Evolutionary conservation across 2,797 vertebrate genomes (phyloP), one percentile per base, ranked within the genome.

Genomic region (Novumbra hubbsi): DNA sequence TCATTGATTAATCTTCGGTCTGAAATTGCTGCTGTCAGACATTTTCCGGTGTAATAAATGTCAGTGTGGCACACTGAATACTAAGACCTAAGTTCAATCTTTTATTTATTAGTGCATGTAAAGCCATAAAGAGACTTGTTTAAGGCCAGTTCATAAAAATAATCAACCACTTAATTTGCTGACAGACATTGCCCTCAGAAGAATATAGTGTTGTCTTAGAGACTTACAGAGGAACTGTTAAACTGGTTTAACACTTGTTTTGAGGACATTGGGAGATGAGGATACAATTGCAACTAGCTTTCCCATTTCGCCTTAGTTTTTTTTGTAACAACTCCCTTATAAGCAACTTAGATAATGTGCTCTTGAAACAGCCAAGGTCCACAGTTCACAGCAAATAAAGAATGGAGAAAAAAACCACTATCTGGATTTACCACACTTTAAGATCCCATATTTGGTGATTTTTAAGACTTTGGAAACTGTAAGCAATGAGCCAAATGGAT

Each of bases 361-460:
- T 71, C 75, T 87, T 85, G 81, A 86, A 83, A 81, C 65, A 89
- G 90, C 90, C 90, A 90, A 92, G 88, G 92, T 93, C 90, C 92
- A 93, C 89, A 78, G 81, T 88, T 87, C 85, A 81, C 32, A 34
- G 85, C 85, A 92, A 92, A 93, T 86, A 89, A 71, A 74, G 79
- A 77, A 19, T 76, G 77, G 79, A 78, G 80, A 81, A 64, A 32
- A 64, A 72, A 34, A 32, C 73, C 57, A 73, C 24, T 70, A 66
- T 27, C 38, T 63, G 69, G 68, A 73, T 82, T 81, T 74, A 41
- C 49, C 75, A 78, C 71, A 30, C 78, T 84, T 76, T 79, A 89
- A 91, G 88, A 86, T 81, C 78, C 91, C 92, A 91, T 92, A 92
- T 93, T 93, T 90, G 92, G 91, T 76, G 75, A 38, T 89, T 91